Base-by-base conservation (phyloP, 2,888 invertebrate species). In the Temnothorax ravouxi region DNA sequence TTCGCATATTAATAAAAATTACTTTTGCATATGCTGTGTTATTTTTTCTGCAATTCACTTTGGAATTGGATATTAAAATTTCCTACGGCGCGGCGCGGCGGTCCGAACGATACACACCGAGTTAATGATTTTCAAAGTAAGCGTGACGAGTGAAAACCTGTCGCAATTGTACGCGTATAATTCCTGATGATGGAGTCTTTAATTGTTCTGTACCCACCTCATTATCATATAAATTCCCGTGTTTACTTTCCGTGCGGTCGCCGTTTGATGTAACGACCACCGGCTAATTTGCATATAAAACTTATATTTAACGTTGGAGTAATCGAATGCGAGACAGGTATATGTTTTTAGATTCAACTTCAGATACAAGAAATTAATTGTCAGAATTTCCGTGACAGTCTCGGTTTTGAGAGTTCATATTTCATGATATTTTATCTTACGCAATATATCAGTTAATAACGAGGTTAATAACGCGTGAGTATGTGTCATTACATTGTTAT, bases 211-310 rank as follows among this genome's bases (percentile, higher is more conserved):
- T 21, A 15, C 38, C 62, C 6, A 34, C 25, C 38, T 64, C 50
- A 64, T 62, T 76, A 76, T 50, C 50, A 64, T 52, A 38, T 59
- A 76, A 76, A 62, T 52, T 76, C 21, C 21, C 38, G 21, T 76
- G 38, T 62, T 74, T 76, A 76, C 50, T 62, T 76, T 76, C 18
- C 13, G 38, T 18, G 44, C 52, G 38, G 38, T 54, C 21, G 25
- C n/a, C 44, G 44, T 61, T 72, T 44, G 41, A 74, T 44, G 41
- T 59, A 59, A 59, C 34, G 56, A 41, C 41, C 59, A 6, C 13
- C 59, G 44, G 44, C 29, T 59, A 29, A 74, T 47, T 47, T 61
- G 59, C 47, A 61, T 74, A 74, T 74, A 74, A 74, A 74, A 59
- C n/a, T 74, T 72, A 54, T 72, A 38, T 54, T 52, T 54, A 54